These are phyloP conservation scores for Tor tambroides DNA, from an alignment of 2,113 vertebrate species.

Conservation along the genomic window DNA sequence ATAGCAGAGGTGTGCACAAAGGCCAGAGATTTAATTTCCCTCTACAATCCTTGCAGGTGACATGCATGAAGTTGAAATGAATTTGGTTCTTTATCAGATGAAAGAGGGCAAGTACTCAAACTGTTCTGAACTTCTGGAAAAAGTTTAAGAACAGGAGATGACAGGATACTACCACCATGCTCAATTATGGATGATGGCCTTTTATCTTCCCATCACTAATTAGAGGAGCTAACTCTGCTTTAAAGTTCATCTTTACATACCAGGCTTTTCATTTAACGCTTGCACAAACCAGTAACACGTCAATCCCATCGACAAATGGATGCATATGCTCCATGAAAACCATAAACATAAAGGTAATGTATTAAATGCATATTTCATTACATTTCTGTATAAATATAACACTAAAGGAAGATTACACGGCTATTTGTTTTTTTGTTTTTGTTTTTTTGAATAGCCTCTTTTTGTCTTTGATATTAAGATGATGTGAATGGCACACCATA, in stretches of 20 bases:
- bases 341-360: not conserved
- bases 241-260: conserved; percentile 50
- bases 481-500: not conserved
- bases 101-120: conserved; percentile 68
- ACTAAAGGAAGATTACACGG: not conserved
- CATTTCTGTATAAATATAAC: not conserved
- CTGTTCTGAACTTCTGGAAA: conserved; percentile 68
- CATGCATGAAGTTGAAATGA: conserved; percentile 58
- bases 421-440: not conserved
- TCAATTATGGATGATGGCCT: conserved; percentile 78
- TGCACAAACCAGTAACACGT: not conserved
- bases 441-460: not conserved
- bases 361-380: not conserved
- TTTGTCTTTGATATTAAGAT: not conserved
- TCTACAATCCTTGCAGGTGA: conserved; percentile 55
- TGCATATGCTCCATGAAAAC: not conserved
- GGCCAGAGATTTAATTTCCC: conserved; percentile 41
- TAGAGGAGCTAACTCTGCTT: conserved; percentile 61
- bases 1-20: not conserved
- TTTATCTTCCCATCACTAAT: conserved; percentile 76
- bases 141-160: conserved; percentile 66
- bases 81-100: conserved; percentile 61
- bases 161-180: conserved; percentile 68
- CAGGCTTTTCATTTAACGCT: conserved; percentile 4
- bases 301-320: too few relatives aligned